Conservation (phyloP, 2,113 vertebrate species). For the Colinus virginianus region DNA sequence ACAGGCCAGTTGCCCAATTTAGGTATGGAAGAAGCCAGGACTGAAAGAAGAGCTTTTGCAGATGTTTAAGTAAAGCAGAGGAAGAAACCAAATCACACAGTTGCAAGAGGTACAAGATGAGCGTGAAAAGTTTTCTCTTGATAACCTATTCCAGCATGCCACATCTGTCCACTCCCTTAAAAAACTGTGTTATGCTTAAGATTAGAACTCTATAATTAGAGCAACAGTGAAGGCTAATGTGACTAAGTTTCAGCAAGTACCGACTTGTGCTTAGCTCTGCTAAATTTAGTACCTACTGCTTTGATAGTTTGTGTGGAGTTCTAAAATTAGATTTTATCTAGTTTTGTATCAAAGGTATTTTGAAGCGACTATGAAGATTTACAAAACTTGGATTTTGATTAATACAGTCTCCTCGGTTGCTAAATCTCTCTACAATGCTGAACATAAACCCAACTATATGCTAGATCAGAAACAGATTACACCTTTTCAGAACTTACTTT, state of each 20-base stretch:
- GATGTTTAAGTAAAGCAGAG: conserved; percentile 38
- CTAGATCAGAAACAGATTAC: neutral
- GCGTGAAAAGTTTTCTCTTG: conserved; percentile 20
- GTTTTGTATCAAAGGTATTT: conserved; percentile 1
- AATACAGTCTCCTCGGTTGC: neutral
- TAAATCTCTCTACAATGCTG: fast-evolving
- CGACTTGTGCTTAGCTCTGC: conserved; percentile 26
- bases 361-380: neutral
- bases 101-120: conserved; percentile 17
- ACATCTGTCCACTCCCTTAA: neutral
- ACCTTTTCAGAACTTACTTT: conserved; percentile 85
- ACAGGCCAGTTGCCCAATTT: conserved; percentile 28
- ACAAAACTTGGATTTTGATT: neutral
- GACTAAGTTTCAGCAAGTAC: neutral
- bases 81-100: conserved; percentile 17
- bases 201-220: conserved; percentile 35
- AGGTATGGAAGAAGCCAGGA: neutral
- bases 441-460: neutral
- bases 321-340: conserved; percentile 28
- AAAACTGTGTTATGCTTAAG: neutral
- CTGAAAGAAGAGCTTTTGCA: neutral
- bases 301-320: conserved; percentile 15
- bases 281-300: conserved; percentile 33
- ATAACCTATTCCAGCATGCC: neutral
- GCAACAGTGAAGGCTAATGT: neutral